Percentiles rank a stretch among this genome's conserved stretches.
Evolutionary conservation across 2,888 invertebrate genomes (phyloP).

Genomic region (Cerastoderma edule): DNA sequence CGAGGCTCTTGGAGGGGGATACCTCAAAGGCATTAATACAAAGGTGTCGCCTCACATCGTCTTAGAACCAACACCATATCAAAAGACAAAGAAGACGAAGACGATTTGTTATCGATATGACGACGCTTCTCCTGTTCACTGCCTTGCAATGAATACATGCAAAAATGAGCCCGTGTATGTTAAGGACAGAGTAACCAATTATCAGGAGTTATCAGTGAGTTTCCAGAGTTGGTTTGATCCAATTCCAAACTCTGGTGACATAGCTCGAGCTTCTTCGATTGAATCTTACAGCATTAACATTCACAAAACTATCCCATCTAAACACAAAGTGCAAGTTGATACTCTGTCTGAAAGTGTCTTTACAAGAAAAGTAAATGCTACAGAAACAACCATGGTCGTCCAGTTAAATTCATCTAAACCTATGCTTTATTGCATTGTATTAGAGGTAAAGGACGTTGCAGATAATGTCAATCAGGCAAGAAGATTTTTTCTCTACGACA

Average conservation of each 20-base stretch:
- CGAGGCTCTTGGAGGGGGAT: constrained; percentile 22
- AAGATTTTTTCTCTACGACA: constrained; percentile 62
- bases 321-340: background rate
- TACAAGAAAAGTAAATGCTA: constrained; percentile 14
- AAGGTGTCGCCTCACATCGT: background rate
- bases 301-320: constrained; percentile 28
- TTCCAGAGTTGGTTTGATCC: constrained; percentile 56
- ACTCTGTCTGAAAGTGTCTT: background rate
- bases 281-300: constrained; percentile 37
- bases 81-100: background rate
- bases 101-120: constrained; percentile 35
- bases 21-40: background rate
- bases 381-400: background rate
- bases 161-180: constrained; percentile 32
- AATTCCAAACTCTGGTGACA: constrained; percentile 7
- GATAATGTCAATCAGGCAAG: constrained; percentile 56
- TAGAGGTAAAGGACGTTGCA: constrained; percentile 60
- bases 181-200: constrained; percentile 24
- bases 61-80: constrained; percentile 16
- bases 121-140: constrained; percentile 29
- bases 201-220: background rate
- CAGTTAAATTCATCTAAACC: constrained; percentile 35
- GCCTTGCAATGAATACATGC: constrained; percentile 12
- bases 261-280: constrained; percentile 35
- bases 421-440: constrained; percentile 45